Evolutionary conservation across 92 coral and sea anemone genomes (phyloP).

Genomic region (Zoanthus solanderi): DNA sequence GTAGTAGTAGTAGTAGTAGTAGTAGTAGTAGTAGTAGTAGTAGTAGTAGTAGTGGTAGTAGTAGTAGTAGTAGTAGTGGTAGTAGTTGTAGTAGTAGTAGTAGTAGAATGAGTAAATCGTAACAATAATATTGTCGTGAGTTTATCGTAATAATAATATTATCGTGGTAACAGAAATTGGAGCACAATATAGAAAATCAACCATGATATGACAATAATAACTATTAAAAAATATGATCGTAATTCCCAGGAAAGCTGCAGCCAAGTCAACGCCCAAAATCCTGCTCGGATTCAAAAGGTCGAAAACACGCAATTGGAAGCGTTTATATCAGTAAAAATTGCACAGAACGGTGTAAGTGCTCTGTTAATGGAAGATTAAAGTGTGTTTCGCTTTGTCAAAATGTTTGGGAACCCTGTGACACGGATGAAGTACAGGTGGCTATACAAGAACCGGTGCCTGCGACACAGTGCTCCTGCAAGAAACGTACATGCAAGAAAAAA

Average conservation of each 20-base stretch:
- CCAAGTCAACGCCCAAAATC: not conserved
- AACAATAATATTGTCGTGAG: too few species aligned
- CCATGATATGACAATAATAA: too few species aligned
- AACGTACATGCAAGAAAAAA: constrained; percentile 47
- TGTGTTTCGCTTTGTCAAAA: constrained; percentile 59
- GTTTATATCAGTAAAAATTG: constrained; percentile 46
- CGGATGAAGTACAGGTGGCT: constrained; percentile 48
- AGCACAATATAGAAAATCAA: too few species aligned
- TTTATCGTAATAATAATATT: too few species aligned
- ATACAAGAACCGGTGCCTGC: constrained; percentile 43
- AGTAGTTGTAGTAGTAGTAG: too few species aligned
- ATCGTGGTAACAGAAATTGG: too few species aligned
- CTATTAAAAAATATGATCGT: not conserved
- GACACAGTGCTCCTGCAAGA: constrained; percentile 62
- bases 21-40: too few species aligned
- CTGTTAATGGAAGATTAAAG: constrained; percentile 54
- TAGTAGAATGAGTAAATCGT: too few species aligned
- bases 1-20: too few species aligned
- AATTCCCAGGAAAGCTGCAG: not conserved
- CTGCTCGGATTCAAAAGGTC: constrained; percentile 16
- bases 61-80: too few species aligned
- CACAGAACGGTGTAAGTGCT: constrained; percentile 68
- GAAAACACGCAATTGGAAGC: constrained; percentile 13
- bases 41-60: too few species aligned
- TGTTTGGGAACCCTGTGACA: constrained; percentile 59